Evolutionary conservation across 1,140 invertebrate genomes (phyloP).

Genomic region (Ceratitis capitata): DNA sequence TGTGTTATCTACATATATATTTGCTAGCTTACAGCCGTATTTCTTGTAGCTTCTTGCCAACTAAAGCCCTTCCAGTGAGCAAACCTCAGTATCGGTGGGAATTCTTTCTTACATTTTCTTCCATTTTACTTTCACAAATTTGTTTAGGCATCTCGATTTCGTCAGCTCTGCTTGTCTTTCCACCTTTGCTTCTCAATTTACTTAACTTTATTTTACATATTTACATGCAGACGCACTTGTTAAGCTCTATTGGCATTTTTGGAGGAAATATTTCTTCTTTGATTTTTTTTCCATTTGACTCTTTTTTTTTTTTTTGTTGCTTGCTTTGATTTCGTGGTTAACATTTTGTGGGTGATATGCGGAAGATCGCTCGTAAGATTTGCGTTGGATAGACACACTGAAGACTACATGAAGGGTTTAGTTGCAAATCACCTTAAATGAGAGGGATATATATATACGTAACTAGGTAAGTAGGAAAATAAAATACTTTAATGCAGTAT

Average conservation of each 20-base stretch:
- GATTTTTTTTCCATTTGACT: background rate
- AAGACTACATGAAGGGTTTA: background rate
- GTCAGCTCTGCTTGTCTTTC: background rate
- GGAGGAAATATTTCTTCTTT: background rate
- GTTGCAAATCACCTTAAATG: background rate
- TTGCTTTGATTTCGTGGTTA: constrained; percentile 12
- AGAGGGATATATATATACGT: too few relatives aligned
- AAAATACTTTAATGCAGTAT: background rate
- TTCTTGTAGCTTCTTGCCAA: background rate
- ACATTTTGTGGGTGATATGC: background rate
- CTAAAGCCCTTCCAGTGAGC: background rate
- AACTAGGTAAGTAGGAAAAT: background rate
- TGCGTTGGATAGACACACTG: background rate
- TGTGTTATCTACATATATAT: background rate
- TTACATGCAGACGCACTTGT: too few relatives aligned
- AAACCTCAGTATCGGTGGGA: background rate
- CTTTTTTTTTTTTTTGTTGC: background rate
- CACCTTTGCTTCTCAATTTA: background rate
- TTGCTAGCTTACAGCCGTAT: background rate
- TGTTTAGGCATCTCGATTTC: constrained; percentile 12
- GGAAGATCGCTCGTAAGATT: background rate
- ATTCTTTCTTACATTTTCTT: background rate
- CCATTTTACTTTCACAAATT: background rate
- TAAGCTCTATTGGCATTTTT: background rate
- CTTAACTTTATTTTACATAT: background rate